These are phyloP conservation scores for Aldrovandia affinis DNA, from an alignment of 2,797 vertebrate genomes.

Conservation along the genomic window DNA sequence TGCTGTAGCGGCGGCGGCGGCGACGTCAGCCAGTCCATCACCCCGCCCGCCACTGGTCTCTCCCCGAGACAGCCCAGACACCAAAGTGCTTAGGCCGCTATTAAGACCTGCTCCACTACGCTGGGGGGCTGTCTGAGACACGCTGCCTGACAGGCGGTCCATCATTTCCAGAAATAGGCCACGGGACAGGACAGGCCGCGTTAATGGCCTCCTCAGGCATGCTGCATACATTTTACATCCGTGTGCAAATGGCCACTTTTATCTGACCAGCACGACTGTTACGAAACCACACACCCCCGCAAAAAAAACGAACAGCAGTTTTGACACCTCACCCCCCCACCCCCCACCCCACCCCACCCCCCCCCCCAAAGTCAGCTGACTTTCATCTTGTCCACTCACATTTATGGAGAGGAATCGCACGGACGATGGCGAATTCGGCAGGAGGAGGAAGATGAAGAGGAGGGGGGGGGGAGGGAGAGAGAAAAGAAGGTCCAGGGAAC, in stretches of 20 bases:
- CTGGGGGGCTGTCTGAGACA: conserved; percentile 6
- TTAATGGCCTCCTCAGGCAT: conserved; percentile 8
- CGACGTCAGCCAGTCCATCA: conserved; percentile 26
- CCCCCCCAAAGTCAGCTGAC: not conserved
- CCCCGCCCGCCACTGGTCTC: conserved; percentile 5
- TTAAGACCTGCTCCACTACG: conserved; percentile 13
- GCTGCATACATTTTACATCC: not conserved
- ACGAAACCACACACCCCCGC: too few species aligned
- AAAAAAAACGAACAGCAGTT: not conserved
- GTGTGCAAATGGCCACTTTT: not conserved
- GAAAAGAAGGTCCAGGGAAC: too few species aligned
- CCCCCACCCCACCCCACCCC: too few species aligned
- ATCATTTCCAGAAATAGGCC: conserved; percentile 36
- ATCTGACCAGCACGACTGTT: too few species aligned
- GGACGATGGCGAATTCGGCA: not conserved
- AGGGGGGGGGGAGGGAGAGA: not conserved
- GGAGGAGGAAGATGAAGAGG: not conserved
- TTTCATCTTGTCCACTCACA: not conserved
- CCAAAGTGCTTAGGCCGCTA: conserved; percentile 31
- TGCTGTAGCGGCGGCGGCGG: conserved; percentile 14
- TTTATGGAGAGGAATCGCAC: not conserved
- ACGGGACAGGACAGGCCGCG: conserved; percentile 24
- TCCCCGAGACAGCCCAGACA: conserved; percentile 27
- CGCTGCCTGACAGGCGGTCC: conserved; percentile 39
- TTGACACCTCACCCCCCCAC: not conserved